These are phyloP conservation scores for Phyllotreta cruciferae DNA, from an alignment of 2,888 invertebrate genomes.

Conservation along the genomic window DNA sequence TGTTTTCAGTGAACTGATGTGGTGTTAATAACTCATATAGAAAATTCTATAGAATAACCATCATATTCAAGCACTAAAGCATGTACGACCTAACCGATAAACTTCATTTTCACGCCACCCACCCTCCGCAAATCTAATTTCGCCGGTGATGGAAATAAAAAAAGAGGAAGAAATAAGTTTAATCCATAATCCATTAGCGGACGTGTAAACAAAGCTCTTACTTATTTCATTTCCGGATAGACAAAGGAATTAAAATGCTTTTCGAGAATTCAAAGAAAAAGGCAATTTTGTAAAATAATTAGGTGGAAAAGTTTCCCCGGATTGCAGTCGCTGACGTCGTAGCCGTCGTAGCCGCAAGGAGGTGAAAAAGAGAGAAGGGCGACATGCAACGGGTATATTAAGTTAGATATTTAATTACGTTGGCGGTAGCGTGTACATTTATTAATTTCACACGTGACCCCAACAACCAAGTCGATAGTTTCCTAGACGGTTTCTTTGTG, in stretches of 20 bases:
- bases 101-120: constrained; percentile 6
- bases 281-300: constrained; percentile 44
- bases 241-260: constrained; percentile 40
- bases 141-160: constrained; percentile 14
- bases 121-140: constrained; percentile 4
- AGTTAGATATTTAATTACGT: constrained; percentile 58
- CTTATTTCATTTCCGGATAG: constrained; percentile 37
- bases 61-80: too few species aligned
- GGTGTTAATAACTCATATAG: too few species aligned
- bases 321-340: constrained; percentile 37
- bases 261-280: constrained; percentile 37
- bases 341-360: constrained; percentile 30
- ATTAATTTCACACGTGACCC: constrained; percentile 59
- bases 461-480: constrained; percentile 48
- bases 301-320: constrained; percentile 40
- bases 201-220: constrained; percentile 37
- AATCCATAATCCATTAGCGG: constrained; percentile 30
- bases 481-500: constrained; percentile 35
- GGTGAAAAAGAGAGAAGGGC: constrained; percentile 32
- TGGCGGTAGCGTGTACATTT: constrained; percentile 56
- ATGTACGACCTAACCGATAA: neutral
- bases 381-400: constrained; percentile 55
- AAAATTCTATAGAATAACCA: too few species aligned
- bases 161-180: constrained; percentile 16
- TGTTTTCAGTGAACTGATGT: too few species aligned